Percentiles rank a stretch among this genome's conserved stretches.
Evolutionary conservation across 2,888 invertebrate species (phyloP).

Genomic region (Clusia tigrina): DNA sequence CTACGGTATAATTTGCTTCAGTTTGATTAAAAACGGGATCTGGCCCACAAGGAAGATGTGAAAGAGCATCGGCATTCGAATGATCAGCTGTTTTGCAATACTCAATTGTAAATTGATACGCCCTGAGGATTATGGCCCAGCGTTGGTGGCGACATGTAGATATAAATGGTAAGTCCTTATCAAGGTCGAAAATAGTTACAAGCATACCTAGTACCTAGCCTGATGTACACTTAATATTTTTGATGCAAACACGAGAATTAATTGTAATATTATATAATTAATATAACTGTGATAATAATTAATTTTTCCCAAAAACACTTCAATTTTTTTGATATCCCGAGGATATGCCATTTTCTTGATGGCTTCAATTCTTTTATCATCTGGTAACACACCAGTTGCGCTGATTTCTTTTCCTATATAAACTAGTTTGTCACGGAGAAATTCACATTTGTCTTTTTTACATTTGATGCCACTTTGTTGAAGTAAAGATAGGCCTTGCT

Average conservation of each 20-base stretch:
- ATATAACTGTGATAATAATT: conserved; percentile 45
- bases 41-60: too few relatives aligned
- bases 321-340: conserved; percentile 36
- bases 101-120: too few relatives aligned
- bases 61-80: too few relatives aligned
- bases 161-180: too few relatives aligned
- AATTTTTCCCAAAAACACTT: conserved; percentile 47
- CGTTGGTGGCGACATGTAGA: too few relatives aligned
- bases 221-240: conserved; percentile 39
- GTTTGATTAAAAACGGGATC: too few relatives aligned
- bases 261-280: conserved; percentile 27
- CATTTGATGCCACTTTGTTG: conserved; percentile 40
- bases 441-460: conserved; percentile 49
- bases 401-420: conserved; percentile 46
- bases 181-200: conserved; percentile 46
- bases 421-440: conserved; percentile 47
- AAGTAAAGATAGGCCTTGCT: conserved; percentile 36
- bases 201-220: conserved; percentile 38
- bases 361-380: conserved; percentile 46
- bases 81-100: too few relatives aligned
- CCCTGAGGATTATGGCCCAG: too few relatives aligned
- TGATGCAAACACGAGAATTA: conserved; percentile 38
- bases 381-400: conserved; percentile 29
- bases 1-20: too few relatives aligned
- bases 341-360: conserved; percentile 41